phyloP scores from a whole-genome alignment of 2,797 vertebrate species.

The Pelobates cultripes region DNA sequence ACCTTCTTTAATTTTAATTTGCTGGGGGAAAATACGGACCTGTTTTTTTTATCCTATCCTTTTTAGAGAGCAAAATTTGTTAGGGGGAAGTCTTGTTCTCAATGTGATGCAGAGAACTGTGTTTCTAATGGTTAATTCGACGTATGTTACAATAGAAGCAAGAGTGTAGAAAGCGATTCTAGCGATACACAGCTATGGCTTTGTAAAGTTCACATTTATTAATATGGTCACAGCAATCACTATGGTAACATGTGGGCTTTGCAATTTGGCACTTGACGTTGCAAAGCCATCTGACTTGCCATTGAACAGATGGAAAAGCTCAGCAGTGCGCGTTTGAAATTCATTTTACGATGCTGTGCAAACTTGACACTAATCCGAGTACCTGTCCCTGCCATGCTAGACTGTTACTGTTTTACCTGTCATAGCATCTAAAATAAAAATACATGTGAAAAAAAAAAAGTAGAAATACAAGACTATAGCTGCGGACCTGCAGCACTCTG shows the following conservation, averaged over 20 bases:
- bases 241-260: conserved; percentile 53
- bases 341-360: conserved; percentile 38
- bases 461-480: not conserved
- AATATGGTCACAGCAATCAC: conserved; percentile 53
- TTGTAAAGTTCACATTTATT: conserved; percentile 42
- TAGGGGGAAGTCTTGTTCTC: too few relatives aligned
- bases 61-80: too few relatives aligned
- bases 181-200: not conserved
- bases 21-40: too few relatives aligned
- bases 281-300: conserved; percentile 40
- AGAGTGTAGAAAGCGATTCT: not conserved
- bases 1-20: too few relatives aligned
- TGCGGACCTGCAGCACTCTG: not conserved
- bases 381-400: conserved; percentile 16
- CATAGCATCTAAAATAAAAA: not conserved
- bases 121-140: too few relatives aligned
- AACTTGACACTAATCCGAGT: conserved; percentile 31
- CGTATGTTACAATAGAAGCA: too few relatives aligned
- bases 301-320: conserved; percentile 51
- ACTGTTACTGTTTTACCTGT: conserved; percentile 19
- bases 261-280: conserved; percentile 36
- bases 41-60: too few relatives aligned
- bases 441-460: not conserved
- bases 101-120: too few relatives aligned
- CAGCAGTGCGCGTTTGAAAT: conserved; percentile 27